Percentiles rank a stretch among this genome's conserved stretches.
These are phyloP conservation scores for Aporrectodea caliginosa DNA, from an alignment of 1,140 invertebrate genomes.

Conservation along the genomic window DNA sequence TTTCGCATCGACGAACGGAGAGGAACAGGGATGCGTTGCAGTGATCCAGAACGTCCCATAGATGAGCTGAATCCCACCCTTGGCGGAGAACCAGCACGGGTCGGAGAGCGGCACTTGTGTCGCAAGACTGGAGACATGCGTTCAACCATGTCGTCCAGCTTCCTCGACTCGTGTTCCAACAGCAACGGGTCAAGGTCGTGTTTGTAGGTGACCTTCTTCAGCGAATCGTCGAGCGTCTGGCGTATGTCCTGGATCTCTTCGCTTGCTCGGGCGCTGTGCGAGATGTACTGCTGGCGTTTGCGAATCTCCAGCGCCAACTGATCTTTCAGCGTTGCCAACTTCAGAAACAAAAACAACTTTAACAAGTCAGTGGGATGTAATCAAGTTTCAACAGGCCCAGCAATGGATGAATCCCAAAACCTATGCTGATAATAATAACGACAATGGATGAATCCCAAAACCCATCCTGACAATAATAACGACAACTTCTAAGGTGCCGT, in stretches of 20 bases:
- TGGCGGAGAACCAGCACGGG: constrained; percentile 41
- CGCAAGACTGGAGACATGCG: constrained; percentile 26
- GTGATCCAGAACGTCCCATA: constrained; percentile 30
- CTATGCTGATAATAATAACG: too few species aligned
- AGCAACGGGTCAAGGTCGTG: constrained; percentile 62
- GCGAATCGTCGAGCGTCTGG: constrained; percentile 68
- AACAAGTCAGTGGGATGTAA: too few species aligned
- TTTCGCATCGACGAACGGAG: neutral
- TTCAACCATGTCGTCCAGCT: constrained; percentile 63
- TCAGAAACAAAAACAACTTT: neutral
- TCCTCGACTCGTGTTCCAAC: constrained; percentile 78
- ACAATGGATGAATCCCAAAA: too few species aligned
- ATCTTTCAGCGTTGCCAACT: constrained; percentile 62
- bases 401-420: too few species aligned
- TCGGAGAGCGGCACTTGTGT: constrained; percentile 45
- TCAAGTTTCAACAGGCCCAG: too few species aligned
- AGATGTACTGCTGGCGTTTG: constrained; percentile 75
- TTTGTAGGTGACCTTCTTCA: constrained; percentile 67
- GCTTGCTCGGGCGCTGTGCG: constrained; percentile 74
- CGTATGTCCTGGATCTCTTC: constrained; percentile 79
- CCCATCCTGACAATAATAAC: too few species aligned
- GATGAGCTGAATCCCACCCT: constrained; percentile 34
- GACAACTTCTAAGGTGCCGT: too few species aligned
- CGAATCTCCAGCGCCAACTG: constrained; percentile 82
- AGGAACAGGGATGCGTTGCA: constrained; percentile 18